Evolutionary conservation across 1,140 invertebrate genomes (phyloP), one percentile per base, ranked within the genome.

Genomic region (Neuroterus valhalla): DNA sequence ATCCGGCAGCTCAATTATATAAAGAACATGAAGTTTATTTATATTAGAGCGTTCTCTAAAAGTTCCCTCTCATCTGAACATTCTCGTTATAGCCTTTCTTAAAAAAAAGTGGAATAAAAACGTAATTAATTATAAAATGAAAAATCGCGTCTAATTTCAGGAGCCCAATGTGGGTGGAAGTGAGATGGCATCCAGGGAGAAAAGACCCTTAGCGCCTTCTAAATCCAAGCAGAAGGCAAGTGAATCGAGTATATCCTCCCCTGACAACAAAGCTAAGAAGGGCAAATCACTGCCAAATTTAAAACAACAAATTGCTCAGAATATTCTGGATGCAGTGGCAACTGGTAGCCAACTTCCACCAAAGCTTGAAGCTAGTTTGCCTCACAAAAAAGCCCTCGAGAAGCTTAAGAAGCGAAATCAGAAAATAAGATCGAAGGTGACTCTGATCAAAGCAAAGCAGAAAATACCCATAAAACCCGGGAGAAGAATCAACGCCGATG

Each of bases 161-260:
- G 84, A 90, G 88, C 87, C 88, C 84, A 89, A 90, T 90, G 89
- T 90, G 89, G 89, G 88, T 89, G 86, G 85, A 90, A 89, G 89
- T 90, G 89, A 90, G 86, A 90, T 90, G 89, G 89, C 89, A 90
- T 90, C 89, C 87, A 90, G 89, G 86, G 89, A 90, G 86, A 90
- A 90, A 77, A 89, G 85, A 90, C 85, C 88, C 88, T 84, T 90
- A 90, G 87, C 85, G 82, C 84, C 88, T 85, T 89, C 88, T 68
- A 90, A 89, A 85, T 82, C 87, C 69, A 90, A 90, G 80, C 88
- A 89, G 84, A 90, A 86, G 85, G 84, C 83, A 70, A 90, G 88
- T 84, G 87, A 88, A 75, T 83, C 82, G 71, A 82, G 84, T 46
- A 77, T 14, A 17, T 76, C 82, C 55, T 81, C 85, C 10, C 79